Evolutionary conservation across 2,888 invertebrate species (phyloP).

Genomic region (Amiota minor): DNA sequence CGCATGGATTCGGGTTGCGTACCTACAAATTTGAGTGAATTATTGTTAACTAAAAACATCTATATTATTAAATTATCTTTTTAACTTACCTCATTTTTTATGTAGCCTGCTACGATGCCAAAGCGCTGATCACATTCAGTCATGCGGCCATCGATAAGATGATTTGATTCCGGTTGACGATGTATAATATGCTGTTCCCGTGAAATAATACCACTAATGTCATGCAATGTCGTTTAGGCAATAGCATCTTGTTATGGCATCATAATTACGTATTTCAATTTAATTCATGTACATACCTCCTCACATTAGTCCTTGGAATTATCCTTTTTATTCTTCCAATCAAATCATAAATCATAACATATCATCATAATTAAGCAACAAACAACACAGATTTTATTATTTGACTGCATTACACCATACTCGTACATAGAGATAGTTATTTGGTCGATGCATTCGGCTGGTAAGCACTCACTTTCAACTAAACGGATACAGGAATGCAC

Average conservation of each 20-base stretch:
- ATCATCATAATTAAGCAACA: no score
- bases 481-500: no score
- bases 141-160: constrained; percentile 90
- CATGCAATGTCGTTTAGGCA: constrained; percentile 75
- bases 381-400: no score
- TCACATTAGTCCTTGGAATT: no score
- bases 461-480: no score
- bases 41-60: constrained; percentile 1
- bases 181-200: constrained; percentile 81
- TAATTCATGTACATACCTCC: no score
- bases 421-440: no score
- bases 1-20: constrained; percentile 87
- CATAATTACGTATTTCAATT: no score
- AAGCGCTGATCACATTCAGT: constrained; percentile 93
- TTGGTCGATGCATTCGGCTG: no score
- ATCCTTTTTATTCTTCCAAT: no score
- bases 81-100: constrained; percentile 85
- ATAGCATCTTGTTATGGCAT: constrained; percentile 67
- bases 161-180: constrained; percentile 79
- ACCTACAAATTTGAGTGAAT: constrained; percentile 72
- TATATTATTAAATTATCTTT: background rate
- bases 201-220: constrained; percentile 78
- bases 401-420: no score
- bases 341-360: no score
- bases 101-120: constrained; percentile 89